Evolutionary conservation across 1,140 invertebrate genomes (phyloP).

Genomic region (Helicoverpa zea): DNA sequence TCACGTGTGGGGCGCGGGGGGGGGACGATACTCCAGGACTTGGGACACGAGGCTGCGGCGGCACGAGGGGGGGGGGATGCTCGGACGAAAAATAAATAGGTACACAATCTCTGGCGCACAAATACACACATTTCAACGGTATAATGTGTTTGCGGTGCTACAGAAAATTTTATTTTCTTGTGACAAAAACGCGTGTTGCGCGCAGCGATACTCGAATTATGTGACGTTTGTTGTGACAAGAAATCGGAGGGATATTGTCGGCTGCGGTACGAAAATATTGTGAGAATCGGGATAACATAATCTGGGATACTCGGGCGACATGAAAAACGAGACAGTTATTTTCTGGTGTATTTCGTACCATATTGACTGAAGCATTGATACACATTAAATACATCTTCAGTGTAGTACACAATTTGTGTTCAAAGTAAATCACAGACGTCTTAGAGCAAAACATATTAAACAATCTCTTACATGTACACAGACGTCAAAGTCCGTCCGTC

Average conservation of each 20-base stretch:
- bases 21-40: slow-evolving; percentile 10
- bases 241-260: slow-evolving; percentile 37
- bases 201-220: slow-evolving; percentile 50
- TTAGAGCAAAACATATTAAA: not conserved
- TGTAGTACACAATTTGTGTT: not conserved
- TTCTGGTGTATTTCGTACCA: too few relatives aligned
- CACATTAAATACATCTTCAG: too few relatives aligned
- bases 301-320: slow-evolving; percentile 6
- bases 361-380: too few relatives aligned
- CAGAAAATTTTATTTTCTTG: slow-evolving; percentile 62
- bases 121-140: slow-evolving; percentile 71
- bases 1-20: slow-evolving; percentile 52
- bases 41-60: not conserved
- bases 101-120: slow-evolving; percentile 74
- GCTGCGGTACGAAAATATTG: slow-evolving; percentile 28
- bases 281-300: slow-evolving; percentile 27
- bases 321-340: not conserved
- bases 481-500: slow-evolving; percentile 1
- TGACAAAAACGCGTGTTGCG: slow-evolving; percentile 59
- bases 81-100: slow-evolving; percentile 76
- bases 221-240: slow-evolving; percentile 48
- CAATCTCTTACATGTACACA: slow-evolving; percentile 1
- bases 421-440: not conserved
- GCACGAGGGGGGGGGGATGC: slow-evolving; percentile 47
- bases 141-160: slow-evolving; percentile 78